These are phyloP conservation scores for Oreocharis arfaki DNA, from an alignment of 2,113 vertebrate species.

Conservation along the genomic window DNA sequence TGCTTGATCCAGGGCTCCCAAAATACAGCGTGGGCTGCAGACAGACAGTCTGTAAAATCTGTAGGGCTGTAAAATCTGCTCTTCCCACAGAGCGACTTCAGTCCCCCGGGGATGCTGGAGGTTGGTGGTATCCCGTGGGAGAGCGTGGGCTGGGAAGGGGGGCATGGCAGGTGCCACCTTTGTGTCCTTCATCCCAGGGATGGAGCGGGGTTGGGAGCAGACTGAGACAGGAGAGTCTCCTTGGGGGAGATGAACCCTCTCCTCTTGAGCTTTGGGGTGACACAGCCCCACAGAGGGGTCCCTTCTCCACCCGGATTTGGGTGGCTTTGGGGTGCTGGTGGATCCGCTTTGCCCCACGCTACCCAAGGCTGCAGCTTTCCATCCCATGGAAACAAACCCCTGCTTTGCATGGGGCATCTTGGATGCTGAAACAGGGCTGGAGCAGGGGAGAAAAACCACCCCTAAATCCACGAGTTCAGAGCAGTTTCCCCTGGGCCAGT, in stretches of 20 bases:
- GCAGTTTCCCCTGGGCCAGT: fast-evolving
- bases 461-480: not conserved
- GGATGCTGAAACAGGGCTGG: not conserved
- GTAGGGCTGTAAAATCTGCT: not conserved
- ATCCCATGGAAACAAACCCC: fast-evolving
- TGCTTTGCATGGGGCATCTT: fast-evolving
- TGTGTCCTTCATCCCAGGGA: not conserved
- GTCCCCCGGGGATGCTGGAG: fast-evolving
- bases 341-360: fast-evolving
- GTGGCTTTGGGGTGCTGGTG: not conserved
- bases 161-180: not conserved
- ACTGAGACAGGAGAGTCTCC: not conserved
- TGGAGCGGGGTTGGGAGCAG: not conserved
- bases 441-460: fast-evolving
- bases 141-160: fast-evolving
- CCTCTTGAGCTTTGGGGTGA: not conserved
- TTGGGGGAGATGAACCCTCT: not conserved
- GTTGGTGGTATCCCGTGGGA: not conserved
- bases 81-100: not conserved
- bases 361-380: not conserved
- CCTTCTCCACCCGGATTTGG: not conserved
- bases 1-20: not conserved
- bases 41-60: not conserved
- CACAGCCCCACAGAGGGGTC: fast-evolving
- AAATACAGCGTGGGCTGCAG: not conserved